Percentiles rank a stretch among this genome's conserved stretches.
phyloP scores from a whole-genome alignment of 2,888 invertebrate species.

The Caenorhabditis sp. region DNA sequence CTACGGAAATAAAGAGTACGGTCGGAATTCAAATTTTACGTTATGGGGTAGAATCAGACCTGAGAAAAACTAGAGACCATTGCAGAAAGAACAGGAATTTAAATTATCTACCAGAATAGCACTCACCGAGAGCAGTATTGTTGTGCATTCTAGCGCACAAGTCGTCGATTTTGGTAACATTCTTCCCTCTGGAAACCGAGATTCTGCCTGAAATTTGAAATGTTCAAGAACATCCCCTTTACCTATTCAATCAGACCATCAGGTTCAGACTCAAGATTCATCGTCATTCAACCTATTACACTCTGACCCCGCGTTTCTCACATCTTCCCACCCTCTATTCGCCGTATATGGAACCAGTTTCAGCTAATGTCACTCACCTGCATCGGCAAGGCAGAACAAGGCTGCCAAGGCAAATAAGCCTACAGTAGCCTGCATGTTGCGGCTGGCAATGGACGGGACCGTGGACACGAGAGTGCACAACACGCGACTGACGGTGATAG shows the following conservation, averaged over 20 bases:
- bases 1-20: too few relatives aligned
- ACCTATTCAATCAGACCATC: neutral
- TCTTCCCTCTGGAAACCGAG: slow-evolving; percentile 72
- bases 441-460: slow-evolving; percentile 58
- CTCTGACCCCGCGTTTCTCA: neutral
- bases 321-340: neutral
- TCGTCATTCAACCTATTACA: slow-evolving; percentile 47
- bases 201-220: slow-evolving; percentile 61
- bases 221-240: neutral
- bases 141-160: slow-evolving; percentile 78
- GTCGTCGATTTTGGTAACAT: slow-evolving; percentile 71
- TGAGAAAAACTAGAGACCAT: too few relatives aligned
- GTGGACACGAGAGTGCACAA: slow-evolving; percentile 62
- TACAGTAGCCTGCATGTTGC: slow-evolving; percentile 65
- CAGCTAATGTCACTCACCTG: slow-evolving; percentile 44
- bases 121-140: slow-evolving; percentile 74
- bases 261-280: slow-evolving; percentile 3
- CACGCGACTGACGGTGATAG: slow-evolving; percentile 52
- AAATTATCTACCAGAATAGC: neutral
- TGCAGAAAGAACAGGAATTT: neutral
- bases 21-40: too few relatives aligned
- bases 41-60: too few relatives aligned
- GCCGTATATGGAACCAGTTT: slow-evolving; percentile 45
- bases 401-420: slow-evolving; percentile 58
- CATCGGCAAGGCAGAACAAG: slow-evolving; percentile 55